Evolutionary conservation across 2,113 vertebrate species (phyloP), one percentile per base, ranked within the genome.

Genomic region (Limnothrissa miodon): DNA sequence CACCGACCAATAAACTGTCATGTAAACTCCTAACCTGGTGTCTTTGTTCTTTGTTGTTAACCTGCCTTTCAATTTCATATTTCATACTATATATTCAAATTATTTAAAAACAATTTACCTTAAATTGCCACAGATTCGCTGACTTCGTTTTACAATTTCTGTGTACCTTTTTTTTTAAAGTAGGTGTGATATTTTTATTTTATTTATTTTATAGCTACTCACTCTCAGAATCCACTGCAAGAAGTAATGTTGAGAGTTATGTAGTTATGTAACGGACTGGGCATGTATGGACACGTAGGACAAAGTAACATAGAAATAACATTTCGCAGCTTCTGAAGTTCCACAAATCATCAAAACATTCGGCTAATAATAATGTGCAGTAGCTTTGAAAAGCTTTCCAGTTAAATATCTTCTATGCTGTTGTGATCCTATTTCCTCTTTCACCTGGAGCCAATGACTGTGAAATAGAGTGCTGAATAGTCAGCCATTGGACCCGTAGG

Each of bases 1-100:
- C 92, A 94, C 89, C 87, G 91, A 91, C 91, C 86, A 94, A 94
- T 94, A 93, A 94, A 95, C 89, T 86, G 82, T 59, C 51, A 85
- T 85, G 80, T 44, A 86, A 74, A 74, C 66, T 74, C 66, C 66
- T 74, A 74, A 74, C 25, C 1, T 5, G 33, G 66, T 74, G 13
- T 33, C 66, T 36, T 74, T 74, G 4, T 74, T 15, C 36, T 74
- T 36, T 36, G 11, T 62, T 29, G 29, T 74, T 74, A 19, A 5
- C 25, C 4, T 29, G 10, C 4, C 13, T 13, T 36, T 74, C 29
- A 74, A 10, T 15, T 36, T 23, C 17, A n/a, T n/a, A n/a, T n/a
- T 56, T 1, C 53, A 48, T 48, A 23, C 23, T 56, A 21, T 21
- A 21, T 53, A 5, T 21, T 53, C 4, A 48, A 48, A 48, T 51